Evolutionary conservation across 1,140 invertebrate genomes (phyloP), one percentile per base, ranked within the genome.

Genomic region (Belonocnema kinseyi): DNA sequence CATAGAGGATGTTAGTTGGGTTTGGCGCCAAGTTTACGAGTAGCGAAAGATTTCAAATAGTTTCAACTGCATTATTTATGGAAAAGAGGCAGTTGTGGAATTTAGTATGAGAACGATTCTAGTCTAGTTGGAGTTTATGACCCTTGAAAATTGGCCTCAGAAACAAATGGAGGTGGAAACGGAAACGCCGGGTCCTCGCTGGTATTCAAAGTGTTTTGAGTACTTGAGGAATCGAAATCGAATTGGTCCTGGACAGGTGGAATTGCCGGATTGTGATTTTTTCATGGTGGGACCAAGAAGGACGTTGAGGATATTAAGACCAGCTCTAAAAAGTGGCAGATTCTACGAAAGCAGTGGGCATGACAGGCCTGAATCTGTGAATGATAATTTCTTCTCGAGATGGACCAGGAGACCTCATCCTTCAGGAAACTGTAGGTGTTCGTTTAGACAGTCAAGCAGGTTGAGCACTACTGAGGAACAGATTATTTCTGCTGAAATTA

Each of bases 301-400:
- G 11, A 88, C 88, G 3, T 50, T 92, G 46, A 83, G 90, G 11
- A 80, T 91, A 13, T 74, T 91, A 2, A 79, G 80, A 2, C 90
- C 90, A 7, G 58, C 80, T 1, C 33, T 87, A 14, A 86, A 82
- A 50, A 82, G 83, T 73, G 80, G 77, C 5, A 76, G 78, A 73
- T 91, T 83, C 40, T 90, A 91, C 77, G 88, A 90, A 50, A 87
- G 80, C 26, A 70, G 82, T 1, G 80, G 80, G n/a, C 80, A 74
- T 17, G 85, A 89, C 0, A 83, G 87, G 46, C 86, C 87, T 0
- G 90, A 90, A 71, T 89, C 89, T 1, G 78, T 91, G 17, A 86
- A 89, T 70, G 90, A 90, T n/a, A 90, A 91, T 73, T 91, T 92
- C 75, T 89, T 90, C 70, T 81, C 86, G 1, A 85, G 87, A 0